These are phyloP conservation scores for Brotula barbata DNA, from an alignment of 2,797 vertebrate genomes.

Conservation along the genomic window DNA sequence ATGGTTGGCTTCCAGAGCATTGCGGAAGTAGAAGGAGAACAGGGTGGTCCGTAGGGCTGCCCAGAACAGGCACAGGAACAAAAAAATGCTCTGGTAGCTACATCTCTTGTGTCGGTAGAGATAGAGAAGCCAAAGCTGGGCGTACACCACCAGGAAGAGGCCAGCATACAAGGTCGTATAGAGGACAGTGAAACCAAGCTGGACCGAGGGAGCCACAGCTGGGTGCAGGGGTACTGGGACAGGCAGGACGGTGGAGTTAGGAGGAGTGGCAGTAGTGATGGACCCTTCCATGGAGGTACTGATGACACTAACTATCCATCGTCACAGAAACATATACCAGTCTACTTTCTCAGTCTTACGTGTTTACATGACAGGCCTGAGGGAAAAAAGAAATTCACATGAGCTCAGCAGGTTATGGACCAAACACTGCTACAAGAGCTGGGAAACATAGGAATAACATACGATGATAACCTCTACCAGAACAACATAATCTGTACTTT, in stretches of 20 bases:
- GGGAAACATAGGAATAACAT: too few species aligned
- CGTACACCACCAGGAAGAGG: constrained; percentile 85
- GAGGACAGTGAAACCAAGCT: constrained; percentile 85
- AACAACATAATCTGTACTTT: too few species aligned
- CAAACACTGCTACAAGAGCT: too few species aligned
- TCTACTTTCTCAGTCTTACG: constrained; percentile 1
- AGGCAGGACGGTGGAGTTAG: constrained; percentile 56
- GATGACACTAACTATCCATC: constrained; percentile 25
- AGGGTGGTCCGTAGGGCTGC: constrained; percentile 86
- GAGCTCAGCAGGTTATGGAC: neutral
- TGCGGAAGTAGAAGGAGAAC: constrained; percentile 88
- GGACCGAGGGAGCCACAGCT: constrained; percentile 83
- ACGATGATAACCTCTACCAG: too few species aligned
- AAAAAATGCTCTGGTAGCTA: constrained; percentile 90
- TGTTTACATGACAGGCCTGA: constrained; percentile 32
- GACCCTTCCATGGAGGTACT: constrained; percentile 64
- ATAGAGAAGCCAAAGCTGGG: constrained; percentile 87
- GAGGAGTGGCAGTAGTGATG: constrained; percentile 30
- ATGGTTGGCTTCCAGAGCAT: constrained; percentile 84
- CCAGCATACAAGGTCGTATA: constrained; percentile 82
- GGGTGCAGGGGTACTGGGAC: constrained; percentile 77
- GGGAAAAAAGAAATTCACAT: neutral
- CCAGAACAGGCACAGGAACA: constrained; percentile 89
- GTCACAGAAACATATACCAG: constrained; percentile 1
- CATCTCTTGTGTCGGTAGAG: constrained; percentile 86